phyloP scores from a whole-genome alignment of 2,797 vertebrate genomes.

The Clarias laeviceps region DNA sequence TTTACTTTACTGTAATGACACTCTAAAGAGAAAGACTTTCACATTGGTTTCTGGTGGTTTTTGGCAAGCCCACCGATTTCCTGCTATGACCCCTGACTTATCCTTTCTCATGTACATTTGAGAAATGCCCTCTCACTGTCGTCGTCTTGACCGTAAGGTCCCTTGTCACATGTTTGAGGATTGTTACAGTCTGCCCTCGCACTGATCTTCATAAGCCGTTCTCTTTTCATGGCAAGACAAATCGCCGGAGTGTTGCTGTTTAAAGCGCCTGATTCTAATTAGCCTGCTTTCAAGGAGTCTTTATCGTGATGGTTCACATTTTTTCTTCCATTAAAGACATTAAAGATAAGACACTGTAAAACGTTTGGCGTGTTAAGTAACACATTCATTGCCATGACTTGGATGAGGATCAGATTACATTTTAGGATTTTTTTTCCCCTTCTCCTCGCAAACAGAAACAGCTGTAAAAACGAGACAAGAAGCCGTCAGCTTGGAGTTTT shows the following conservation, averaged over 20 bases:
- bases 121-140: not conserved
- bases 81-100: not conserved
- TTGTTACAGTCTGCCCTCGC: constrained; percentile 14
- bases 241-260: not conserved
- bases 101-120: not conserved
- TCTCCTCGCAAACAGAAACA: constrained; percentile 29
- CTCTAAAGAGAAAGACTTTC: not conserved
- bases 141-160: constrained; percentile 6
- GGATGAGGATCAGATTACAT: constrained; percentile 6
- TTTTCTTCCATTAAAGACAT: constrained; percentile 19
- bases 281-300: not conserved
- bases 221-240: not conserved
- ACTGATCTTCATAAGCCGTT: not conserved
- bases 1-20: not conserved
- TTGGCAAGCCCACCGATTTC: not conserved
- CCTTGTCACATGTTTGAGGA: constrained; percentile 5
- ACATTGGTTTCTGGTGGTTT: not conserved
- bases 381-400: not conserved
- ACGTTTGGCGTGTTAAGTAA: constrained; percentile 8
- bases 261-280: constrained; percentile 17
- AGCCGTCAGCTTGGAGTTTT: constrained; percentile 33
- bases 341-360: constrained; percentile 26
- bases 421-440: not conserved
- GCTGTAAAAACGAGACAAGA: constrained; percentile 52
- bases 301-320: not conserved